Percentiles rank a stretch among this genome's conserved stretches.
phyloP scores from a whole-genome alignment of 2,113 vertebrate species.

The Caranx ignobilis region DNA sequence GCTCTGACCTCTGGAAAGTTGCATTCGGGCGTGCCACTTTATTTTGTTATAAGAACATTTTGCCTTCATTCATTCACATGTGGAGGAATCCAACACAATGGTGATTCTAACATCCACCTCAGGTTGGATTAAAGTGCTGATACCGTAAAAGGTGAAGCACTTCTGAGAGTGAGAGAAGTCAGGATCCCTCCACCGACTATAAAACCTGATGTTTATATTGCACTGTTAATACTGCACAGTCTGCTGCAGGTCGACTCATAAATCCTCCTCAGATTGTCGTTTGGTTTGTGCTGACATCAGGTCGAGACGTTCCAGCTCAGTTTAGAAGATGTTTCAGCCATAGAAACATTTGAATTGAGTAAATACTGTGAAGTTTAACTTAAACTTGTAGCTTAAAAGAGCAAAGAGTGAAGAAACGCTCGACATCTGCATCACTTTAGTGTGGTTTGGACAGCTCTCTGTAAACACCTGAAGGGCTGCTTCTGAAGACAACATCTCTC shows the following conservation, averaged over 20 bases:
- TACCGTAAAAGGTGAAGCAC: slow-evolving; percentile 60
- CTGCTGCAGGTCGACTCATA: slow-evolving; percentile 22
- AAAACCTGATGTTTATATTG: slow-evolving; percentile 58
- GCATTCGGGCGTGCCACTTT: neutral
- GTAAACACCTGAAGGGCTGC: too few species aligned
- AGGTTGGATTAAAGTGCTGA: neutral
- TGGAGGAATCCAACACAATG: neutral
- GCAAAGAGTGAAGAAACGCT: neutral
- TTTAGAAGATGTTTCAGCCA: slow-evolving; percentile 1
- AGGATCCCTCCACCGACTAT: slow-evolving; percentile 39
- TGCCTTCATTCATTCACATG: neutral
- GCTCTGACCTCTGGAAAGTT: slow-evolving; percentile 5
- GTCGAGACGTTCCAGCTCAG: slow-evolving; percentile 40
- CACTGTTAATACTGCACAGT: slow-evolving; percentile 30
- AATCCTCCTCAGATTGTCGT: slow-evolving; percentile 44
- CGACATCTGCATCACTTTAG: neutral
- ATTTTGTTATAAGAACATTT: too few species aligned
- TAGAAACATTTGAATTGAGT: neutral
- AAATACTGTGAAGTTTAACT: neutral
- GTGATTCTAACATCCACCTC: neutral
- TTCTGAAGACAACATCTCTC: too few species aligned
- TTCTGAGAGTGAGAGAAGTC: slow-evolving; percentile 49
- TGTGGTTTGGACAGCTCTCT: too few species aligned
- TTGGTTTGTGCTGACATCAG: slow-evolving; percentile 20
- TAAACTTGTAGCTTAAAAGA: neutral